Conservation (phyloP, 2,888 invertebrate genomes). For the Melinopterus prodromus region DNA sequence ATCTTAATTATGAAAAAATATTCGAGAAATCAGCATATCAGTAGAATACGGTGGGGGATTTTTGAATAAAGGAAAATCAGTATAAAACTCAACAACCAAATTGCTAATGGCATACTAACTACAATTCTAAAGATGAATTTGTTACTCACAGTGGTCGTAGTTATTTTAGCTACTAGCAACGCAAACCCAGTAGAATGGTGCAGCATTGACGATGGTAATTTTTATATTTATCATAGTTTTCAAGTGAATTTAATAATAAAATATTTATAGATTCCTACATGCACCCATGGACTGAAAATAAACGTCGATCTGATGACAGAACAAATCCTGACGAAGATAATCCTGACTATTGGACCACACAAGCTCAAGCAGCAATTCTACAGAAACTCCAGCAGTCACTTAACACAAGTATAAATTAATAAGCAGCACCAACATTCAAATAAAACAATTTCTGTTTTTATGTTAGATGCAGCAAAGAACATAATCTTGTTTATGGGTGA, state of each 20-base stretch:
- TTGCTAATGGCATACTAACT: neutral
- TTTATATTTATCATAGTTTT: neutral
- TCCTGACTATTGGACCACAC: constrained; percentile 8
- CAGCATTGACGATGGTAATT: neutral
- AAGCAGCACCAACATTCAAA: neutral
- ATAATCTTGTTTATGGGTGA: constrained; percentile 86
- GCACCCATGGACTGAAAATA: neutral
- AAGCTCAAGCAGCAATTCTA: constrained; percentile 11
- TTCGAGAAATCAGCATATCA: neutral
- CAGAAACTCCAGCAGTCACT: neutral
- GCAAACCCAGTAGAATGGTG: neutral
- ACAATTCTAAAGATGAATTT: neutral
- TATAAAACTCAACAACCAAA: neutral
- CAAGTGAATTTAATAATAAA: neutral
- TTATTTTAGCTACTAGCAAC: neutral
- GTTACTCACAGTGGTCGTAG: neutral
- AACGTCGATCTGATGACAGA: neutral
- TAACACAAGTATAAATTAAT: constrained; percentile 12
- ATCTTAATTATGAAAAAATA: neutral
- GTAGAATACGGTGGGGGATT: neutral
- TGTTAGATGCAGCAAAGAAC: constrained; percentile 69
- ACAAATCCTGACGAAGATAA: constrained; percentile 11
- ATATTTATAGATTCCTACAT: neutral
- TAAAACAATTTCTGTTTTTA: neutral
- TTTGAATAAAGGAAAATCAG: neutral